Evolutionary conservation across 2,797 vertebrate genomes (phyloP), one percentile per base, ranked within the genome.

Genomic region (Danionella dracula): DNA sequence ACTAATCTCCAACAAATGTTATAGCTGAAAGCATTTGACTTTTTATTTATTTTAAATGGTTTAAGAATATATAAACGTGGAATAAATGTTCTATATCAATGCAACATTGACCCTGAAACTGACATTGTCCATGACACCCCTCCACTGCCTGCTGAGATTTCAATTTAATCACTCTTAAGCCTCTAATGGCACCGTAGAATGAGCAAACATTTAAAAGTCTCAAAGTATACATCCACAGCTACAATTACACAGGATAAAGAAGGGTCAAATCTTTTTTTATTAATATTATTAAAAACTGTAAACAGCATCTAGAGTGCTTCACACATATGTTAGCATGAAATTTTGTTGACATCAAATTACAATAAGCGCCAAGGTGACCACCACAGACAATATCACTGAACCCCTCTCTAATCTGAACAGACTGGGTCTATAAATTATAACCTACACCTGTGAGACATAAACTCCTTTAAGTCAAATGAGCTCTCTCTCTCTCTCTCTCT

Each of bases 161-260:
- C n/a, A n/a, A n/a, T n/a, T n/a, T 76, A 77, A 76, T 68, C 76
- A 67, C 32, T 21, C 49, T 66, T 66, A 77, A 79, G 66, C 75
- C 51, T 44, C 49, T 54, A 49, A 45, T 68, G 66, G 59, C 68
- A 46, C 8, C 19, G 45, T 40, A 68, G 61, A 60, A 58, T 51
- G 44, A 35, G 12, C 59, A 53, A 57, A 71, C 61, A 73, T 73
- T 71, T 51, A 51, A 68, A 73, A 48, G 48, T 50, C 59, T 45
- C 23, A 10, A 20, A 17, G 38, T 55, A 67, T 29, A 66, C 21
- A 31, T 13, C 21, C 16, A 61, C 1, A 23, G 54, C 73, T 60
- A 69, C 73, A 65, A 72, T 75, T 69, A 72, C 62, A 57, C 1
- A 17, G 17, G n/a, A n/a, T n/a, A n/a, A n/a, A n/a, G n/a, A n/a